Conservation (phyloP, 1,140 invertebrate species). For the Monomorium pharaonis region DNA sequence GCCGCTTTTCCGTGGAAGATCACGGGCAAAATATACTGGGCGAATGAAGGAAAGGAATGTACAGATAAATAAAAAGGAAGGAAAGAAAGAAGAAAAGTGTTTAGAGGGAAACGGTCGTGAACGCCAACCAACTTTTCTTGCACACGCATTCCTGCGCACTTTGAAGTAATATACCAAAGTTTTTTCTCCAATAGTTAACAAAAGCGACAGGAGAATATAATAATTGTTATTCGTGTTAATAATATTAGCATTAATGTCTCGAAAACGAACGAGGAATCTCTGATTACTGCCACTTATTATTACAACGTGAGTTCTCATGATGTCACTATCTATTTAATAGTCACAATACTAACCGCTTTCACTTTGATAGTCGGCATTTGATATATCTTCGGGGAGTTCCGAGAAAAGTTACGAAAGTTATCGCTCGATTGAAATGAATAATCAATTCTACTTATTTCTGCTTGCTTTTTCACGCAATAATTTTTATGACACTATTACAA, state of each 20-base stretch:
- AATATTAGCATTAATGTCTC: neutral
- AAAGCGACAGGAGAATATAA: neutral
- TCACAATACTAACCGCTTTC: slow-evolving; percentile 6
- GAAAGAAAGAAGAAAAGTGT: neutral
- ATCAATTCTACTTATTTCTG: neutral
- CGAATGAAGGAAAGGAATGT: neutral
- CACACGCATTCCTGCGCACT: slow-evolving; percentile 73
- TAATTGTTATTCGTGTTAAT: neutral
- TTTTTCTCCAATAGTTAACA: slow-evolving; percentile 9
- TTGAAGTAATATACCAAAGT: slow-evolving; percentile 8
- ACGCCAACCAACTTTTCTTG: slow-evolving; percentile 66
- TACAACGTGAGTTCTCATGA: neutral
- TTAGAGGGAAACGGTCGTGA: slow-evolving; percentile 43
- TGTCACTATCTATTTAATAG: neutral
- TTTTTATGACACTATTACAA: neutral
- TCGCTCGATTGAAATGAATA: neutral
- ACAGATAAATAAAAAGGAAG: neutral
- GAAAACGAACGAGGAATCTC: neutral
- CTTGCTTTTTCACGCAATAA: neutral
- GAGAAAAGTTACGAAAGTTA: neutral
- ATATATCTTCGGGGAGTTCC: neutral
- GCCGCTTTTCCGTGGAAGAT: neutral
- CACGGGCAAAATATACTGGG: neutral
- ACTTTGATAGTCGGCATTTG: neutral
- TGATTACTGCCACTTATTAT: slow-evolving; percentile 20